phyloP scores from a whole-genome alignment of 2,113 vertebrate species.

The Agapornis roseicollis region DNA sequence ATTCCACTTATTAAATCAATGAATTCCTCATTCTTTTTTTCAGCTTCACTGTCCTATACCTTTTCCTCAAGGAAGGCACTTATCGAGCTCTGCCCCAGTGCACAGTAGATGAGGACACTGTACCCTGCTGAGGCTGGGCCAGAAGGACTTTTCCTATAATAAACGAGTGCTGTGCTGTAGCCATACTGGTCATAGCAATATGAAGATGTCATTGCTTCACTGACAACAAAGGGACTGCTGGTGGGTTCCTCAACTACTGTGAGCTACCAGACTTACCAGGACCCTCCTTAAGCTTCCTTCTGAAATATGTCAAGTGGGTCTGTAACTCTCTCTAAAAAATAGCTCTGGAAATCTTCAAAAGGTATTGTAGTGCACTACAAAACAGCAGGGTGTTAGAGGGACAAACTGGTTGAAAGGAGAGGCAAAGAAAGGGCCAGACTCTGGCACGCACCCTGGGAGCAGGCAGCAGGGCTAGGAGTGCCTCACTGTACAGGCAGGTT shows the following conservation, averaged over 20 bases:
- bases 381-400: not conserved
- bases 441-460: not conserved
- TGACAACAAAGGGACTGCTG: not conserved
- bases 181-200: not conserved
- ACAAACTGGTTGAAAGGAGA: not conserved
- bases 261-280: not conserved
- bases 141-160: not conserved
- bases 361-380: not conserved
- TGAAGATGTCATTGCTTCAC: not conserved
- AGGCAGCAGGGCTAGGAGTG: not conserved
- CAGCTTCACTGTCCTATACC: not conserved
- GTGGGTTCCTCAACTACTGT: not conserved
- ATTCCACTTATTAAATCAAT: not conserved
- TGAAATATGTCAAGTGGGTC: not conserved
- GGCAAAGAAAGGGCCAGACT: not conserved
- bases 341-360: not conserved
- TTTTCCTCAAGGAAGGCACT: not conserved
- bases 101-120: not conserved
- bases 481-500: not conserved
- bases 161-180: not conserved
- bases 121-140: not conserved
- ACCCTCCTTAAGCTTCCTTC: not conserved
- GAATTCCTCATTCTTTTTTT: not conserved
- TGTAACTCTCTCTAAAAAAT: rapidly evolving
- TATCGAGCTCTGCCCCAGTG: not conserved